phyloP scores from a whole-genome alignment of 1,140 invertebrate species.

The Panagrolaimus sp. region DNA sequence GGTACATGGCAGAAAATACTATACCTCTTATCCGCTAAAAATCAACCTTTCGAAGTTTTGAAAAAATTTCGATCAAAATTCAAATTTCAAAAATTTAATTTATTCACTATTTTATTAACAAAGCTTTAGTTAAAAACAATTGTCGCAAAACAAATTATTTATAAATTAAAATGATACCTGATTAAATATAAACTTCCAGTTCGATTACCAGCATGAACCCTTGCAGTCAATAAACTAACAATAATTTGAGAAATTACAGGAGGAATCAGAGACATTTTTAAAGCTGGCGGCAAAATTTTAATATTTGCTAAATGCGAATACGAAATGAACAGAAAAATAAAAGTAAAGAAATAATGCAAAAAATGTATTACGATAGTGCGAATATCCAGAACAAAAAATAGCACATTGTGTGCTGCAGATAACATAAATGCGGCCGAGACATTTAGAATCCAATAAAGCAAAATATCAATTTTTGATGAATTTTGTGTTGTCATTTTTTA shows the following conservation, averaged over 20 bases:
- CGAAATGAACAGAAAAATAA: conserved; percentile 31
- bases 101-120: too few relatives aligned
- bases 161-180: conserved; percentile 25
- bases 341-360: conserved; percentile 37
- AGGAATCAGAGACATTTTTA: conserved; percentile 20
- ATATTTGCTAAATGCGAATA: not conserved
- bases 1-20: too few relatives aligned
- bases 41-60: too few relatives aligned
- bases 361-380: conserved; percentile 44
- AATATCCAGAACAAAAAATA: conserved; percentile 42
- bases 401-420: conserved; percentile 45
- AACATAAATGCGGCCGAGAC: conserved; percentile 38
- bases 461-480: conserved; percentile 14
- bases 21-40: too few relatives aligned
- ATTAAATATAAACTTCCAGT: conserved; percentile 42
- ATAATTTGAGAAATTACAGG: conserved; percentile 31
- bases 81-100: too few relatives aligned
- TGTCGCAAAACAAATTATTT: not conserved
- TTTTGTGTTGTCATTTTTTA: not conserved
- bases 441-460: conserved; percentile 32
- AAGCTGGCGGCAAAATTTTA: not conserved
- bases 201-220: conserved; percentile 41
- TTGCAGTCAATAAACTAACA: conserved; percentile 27
- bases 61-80: too few relatives aligned
- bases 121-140: too few relatives aligned